phyloP scores from a whole-genome alignment of 2,797 vertebrate species.

The Acipenser transmontanus region DNA sequence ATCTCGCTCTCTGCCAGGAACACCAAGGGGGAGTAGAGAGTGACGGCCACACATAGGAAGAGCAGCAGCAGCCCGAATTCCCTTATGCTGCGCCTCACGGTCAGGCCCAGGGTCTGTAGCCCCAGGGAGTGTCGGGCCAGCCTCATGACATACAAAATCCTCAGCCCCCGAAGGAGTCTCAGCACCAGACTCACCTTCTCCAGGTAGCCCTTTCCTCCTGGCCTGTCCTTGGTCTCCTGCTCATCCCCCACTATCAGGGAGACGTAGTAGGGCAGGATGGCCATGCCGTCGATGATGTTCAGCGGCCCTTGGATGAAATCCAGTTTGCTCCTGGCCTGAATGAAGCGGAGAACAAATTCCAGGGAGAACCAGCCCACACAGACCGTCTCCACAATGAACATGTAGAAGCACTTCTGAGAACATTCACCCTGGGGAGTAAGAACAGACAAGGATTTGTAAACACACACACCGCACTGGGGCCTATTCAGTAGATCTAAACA shows the following conservation, averaged over 20 bases:
- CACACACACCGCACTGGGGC: too few species aligned
- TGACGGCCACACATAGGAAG: constrained; percentile 83
- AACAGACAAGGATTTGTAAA: too few species aligned
- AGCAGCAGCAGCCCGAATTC: constrained; percentile 87
- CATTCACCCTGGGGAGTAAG: constrained; percentile 76
- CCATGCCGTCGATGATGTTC: constrained; percentile 83
- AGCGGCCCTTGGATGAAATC: constrained; percentile 82
- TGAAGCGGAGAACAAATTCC: constrained; percentile 82
- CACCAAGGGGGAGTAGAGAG: constrained; percentile 83
- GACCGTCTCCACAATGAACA: constrained; percentile 92
- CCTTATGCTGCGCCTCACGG: constrained; percentile 74
- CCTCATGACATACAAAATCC: constrained; percentile 91
- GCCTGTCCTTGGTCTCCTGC: constrained; percentile 18
- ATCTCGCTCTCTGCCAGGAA: constrained; percentile 84
- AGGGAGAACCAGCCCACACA: constrained; percentile 97
- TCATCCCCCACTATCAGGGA: constrained; percentile 52
- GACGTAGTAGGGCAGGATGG: constrained; percentile 65
- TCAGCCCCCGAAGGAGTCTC: constrained; percentile 78
- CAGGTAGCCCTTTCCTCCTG: constrained; percentile 65
- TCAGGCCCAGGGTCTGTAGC: constrained; percentile 85
- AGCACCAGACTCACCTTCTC: constrained; percentile 87
- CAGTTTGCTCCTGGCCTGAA: constrained; percentile 83
- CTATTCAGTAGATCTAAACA: too few species aligned
- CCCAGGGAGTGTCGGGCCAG: constrained; percentile 88
- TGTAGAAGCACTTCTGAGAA: constrained; percentile 86